Conservation (phyloP, 2,113 vertebrate species). For the Falco punctatus region DNA sequence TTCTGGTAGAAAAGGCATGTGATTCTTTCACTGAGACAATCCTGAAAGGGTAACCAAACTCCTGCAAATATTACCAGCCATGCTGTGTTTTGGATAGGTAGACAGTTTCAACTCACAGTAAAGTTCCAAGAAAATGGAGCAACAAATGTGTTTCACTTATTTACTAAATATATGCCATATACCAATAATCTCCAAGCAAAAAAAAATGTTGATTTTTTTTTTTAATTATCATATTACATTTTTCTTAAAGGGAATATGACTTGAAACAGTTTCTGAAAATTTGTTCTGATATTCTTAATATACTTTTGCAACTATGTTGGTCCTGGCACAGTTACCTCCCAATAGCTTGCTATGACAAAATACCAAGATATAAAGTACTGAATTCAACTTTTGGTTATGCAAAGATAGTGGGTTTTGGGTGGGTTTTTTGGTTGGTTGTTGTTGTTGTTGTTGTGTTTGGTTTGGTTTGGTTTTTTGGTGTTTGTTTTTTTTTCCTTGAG, state of each 20-base stretch:
- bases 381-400: not conserved
- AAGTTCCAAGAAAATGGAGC: not conserved
- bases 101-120: not conserved
- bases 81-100: not conserved
- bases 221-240: not conserved
- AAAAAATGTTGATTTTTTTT: not conserved
- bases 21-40: not conserved
- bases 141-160: not conserved
- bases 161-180: not conserved
- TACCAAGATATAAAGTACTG: not conserved
- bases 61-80: not conserved
- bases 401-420: not conserved
- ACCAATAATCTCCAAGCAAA: not conserved
- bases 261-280: not conserved
- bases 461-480: no score
- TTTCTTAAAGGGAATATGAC: not conserved
- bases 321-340: not conserved
- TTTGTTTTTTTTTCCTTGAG: not conserved
- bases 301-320: not conserved
- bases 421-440: no score
- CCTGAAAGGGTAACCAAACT: not conserved
- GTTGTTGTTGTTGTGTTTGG: no score
- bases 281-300: not conserved
- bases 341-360: not conserved
- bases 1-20: not conserved